Base-by-base conservation (phyloP, 2,888 invertebrate species). In the Parasteatoda lunata region DNA sequence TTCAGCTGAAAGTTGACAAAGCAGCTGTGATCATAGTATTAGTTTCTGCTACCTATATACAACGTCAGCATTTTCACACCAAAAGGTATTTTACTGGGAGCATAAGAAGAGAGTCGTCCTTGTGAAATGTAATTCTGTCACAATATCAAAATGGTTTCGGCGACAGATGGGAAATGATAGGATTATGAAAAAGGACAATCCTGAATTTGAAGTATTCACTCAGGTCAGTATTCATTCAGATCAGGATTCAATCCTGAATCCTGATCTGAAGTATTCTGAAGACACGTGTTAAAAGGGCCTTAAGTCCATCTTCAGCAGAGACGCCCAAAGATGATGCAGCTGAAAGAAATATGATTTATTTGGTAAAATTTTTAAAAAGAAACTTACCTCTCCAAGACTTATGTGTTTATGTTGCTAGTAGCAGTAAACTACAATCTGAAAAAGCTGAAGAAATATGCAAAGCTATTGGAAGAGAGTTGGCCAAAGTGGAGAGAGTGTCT, bases 31-130 rank as follows among this genome's bases (percentile, higher is more conserved):
- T 90, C 3, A 88, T 90, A n/a, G 86, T 90, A 4, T 45, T 90
- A 15, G 89, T 88, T 0, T 90, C 90, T 3, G 89, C 89, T 70
- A 75, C 85, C 2, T 90, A 89, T 54, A 89, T 64, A 89, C 84
- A 71, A 89, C 88, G 70, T 90, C 90, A 7, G 84, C 72, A 65
- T 88, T 88, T 49, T 90, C 89, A 15, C 88, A 89, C 52, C 89
- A 90, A 64, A 90, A 92, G 92, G 91, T 92, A 49, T 92, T 91
- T 89, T 92, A 92, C 90, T 92, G 92, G 91, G 92, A 92, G 90
- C 92, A 92, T 78, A 90, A 92, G 77, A 92, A 92, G 89, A 89
- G 90, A 71, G 89, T 92, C 66, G 90, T 92, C 49, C 90, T 92
- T 5, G 89, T 92, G 45, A 89, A 90, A 71, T 91, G 88, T 88